These are phyloP conservation scores for Drosophila seguyi DNA, from an alignment of 1,140 invertebrate genomes.

Conservation along the genomic window DNA sequence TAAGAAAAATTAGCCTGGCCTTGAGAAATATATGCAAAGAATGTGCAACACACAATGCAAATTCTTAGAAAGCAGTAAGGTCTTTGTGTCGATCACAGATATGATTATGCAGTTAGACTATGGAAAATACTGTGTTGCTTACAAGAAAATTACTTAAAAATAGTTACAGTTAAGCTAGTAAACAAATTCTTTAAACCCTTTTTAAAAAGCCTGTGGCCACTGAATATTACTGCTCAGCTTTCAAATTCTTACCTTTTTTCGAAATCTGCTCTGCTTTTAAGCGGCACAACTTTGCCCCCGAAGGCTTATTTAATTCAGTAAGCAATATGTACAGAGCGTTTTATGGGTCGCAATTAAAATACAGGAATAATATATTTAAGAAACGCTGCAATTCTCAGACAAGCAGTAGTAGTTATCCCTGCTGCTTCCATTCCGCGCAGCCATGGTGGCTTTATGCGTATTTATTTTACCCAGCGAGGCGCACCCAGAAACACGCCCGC, in stretches of 20 bases:
- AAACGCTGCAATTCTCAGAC: slow-evolving; percentile 24
- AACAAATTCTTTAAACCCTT: background rate
- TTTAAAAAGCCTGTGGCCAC: background rate
- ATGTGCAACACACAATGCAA: slow-evolving; percentile 16
- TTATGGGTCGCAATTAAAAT: slow-evolving; percentile 53
- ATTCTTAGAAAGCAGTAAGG: slow-evolving; percentile 20
- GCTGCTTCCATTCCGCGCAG: slow-evolving; percentile 31
- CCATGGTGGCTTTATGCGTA: slow-evolving; percentile 45
- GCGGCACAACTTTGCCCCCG: background rate
- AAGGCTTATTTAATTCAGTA: slow-evolving; percentile 32
- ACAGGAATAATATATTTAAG: slow-evolving; percentile 42
- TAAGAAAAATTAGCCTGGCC: background rate
- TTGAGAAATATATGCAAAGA: slow-evolving; percentile 3
- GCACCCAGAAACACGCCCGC: slow-evolving; percentile 78
- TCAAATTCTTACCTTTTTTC: background rate
- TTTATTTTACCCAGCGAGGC: slow-evolving; percentile 66
- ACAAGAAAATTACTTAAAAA: background rate
- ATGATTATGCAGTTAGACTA: slow-evolving; percentile 11
- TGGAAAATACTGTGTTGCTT: background rate
- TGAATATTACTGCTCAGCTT: background rate
- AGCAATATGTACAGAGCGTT: slow-evolving; percentile 25
- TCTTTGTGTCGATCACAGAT: slow-evolving; percentile 15
- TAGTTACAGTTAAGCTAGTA: background rate
- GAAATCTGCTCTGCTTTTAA: background rate
- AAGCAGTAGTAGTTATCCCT: slow-evolving; percentile 37